Base-by-base conservation (phyloP, 2,888 invertebrate species). In the Yponomeuta cagnagella region DNA sequence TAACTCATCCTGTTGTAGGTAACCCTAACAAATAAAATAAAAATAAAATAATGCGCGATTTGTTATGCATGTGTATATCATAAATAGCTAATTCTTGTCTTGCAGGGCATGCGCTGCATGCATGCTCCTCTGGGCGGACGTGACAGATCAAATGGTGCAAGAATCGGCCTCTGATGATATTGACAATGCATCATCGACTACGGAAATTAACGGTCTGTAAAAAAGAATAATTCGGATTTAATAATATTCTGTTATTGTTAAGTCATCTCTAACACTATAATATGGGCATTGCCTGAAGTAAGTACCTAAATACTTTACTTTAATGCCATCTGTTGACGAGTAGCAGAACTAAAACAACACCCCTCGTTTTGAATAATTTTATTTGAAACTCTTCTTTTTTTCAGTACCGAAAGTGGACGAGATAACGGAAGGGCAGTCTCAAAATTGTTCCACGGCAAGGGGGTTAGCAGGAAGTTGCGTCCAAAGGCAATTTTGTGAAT, bases 391-490 rank as follows among this genome's bases (percentile, higher is more conserved):
- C 8, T 8, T 43, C 8, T 8, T 43, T 43, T 58, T 58, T 58
- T 58, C 52, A 58, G 52, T 58, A 15, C 52, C 52, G 52, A 58
- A 12, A 58, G 52, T 58, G 52, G 15, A 58, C 52, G 15, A 15
- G 15, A 58, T 15, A 58, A 58, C 52, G 15, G 52, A 58, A 5
- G 15, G 15, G 15, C 15, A 58, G 15, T 12, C 15, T 58, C 63
- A 33, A 0, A 72, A 69, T 9, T 85, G 86, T 66, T 67, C 72
- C 0, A 85, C 82, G 0, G 81, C 80, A 0, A 76, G 73, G 2
- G 73, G 73, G 0, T 65, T 78, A 5, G 9, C 48, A 0, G 88
- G 88, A 0, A 71, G 73, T 9, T 88, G 88, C 48, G 73, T 82
- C 0, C 68, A 71, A 0, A 71, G 88, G 0, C 72, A 74, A 5